Conservation (phyloP, 92 coral and sea anemone species). For the Anthopleura xanthogrammica region DNA sequence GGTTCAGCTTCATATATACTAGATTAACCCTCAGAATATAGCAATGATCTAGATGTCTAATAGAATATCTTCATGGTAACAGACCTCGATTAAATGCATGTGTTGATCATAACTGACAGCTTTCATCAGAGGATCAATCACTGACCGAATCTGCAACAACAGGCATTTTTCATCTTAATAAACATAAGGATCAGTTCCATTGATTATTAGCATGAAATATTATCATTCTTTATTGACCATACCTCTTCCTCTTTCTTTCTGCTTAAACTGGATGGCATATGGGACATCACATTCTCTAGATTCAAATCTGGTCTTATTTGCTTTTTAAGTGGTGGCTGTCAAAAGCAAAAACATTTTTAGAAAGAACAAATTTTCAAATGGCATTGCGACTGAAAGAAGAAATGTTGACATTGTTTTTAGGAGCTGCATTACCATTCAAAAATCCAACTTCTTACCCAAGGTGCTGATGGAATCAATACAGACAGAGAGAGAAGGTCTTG, state of each 20-base stretch:
- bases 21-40: background rate
- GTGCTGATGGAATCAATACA: conserved; percentile 72
- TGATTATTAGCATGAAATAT: background rate
- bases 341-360: background rate
- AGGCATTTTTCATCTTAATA: background rate
- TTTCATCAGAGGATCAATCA: conserved; percentile 71
- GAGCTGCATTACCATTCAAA: too few species aligned
- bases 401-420: too few species aligned
- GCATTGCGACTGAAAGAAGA: background rate
- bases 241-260: conserved; percentile 76
- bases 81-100: conserved; percentile 70
- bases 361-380: background rate
- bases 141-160: conserved; percentile 57
- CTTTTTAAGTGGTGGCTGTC: conserved; percentile 70
- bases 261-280: conserved; percentile 79
- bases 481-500: conserved; percentile 72
- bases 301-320: conserved; percentile 57
- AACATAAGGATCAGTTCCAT: background rate
- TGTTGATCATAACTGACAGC: conserved; percentile 67
- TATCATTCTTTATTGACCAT: background rate
- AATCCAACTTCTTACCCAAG: conserved; percentile 62
- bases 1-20: too few species aligned
- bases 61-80: background rate
- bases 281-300: conserved; percentile 62
- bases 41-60: background rate